phyloP scores from a whole-genome alignment of 2,888 invertebrate species.

The Stegophylla sp. region DNA sequence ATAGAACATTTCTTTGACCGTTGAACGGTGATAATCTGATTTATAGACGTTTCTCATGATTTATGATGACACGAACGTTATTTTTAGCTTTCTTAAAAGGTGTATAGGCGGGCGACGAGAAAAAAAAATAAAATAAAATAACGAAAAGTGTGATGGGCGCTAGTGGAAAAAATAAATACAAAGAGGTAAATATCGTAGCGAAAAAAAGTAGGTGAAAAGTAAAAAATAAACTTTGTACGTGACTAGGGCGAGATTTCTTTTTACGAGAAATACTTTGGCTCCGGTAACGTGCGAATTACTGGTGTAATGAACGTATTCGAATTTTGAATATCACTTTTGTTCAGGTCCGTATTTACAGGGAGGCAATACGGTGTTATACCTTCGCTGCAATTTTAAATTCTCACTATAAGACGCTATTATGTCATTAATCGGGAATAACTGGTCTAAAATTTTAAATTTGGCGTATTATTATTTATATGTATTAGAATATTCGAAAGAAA shows the following conservation, averaged over 20 bases:
- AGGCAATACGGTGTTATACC: no score
- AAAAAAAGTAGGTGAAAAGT: background rate
- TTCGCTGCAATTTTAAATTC: no score
- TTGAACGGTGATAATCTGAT: background rate
- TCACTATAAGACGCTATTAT: no score
- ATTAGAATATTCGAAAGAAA: no score
- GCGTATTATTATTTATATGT: no score
- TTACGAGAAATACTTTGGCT: background rate
- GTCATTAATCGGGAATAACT: no score
- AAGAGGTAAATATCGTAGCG: no score
- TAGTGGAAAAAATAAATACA: no score
- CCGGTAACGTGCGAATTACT: background rate
- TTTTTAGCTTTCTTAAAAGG: background rate
- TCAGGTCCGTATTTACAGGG: no score
- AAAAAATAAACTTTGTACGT: conserved; percentile 9
- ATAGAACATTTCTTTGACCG: background rate
- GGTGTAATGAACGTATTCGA: conserved; percentile 8
- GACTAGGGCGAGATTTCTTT: background rate
- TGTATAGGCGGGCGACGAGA: background rate
- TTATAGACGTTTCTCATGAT: background rate
- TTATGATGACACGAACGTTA: background rate
- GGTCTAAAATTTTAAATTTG: no score
- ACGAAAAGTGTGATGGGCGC: background rate
- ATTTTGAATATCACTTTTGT: background rate
- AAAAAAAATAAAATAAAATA: background rate